These are phyloP conservation scores for Tanytarsus gracilentus DNA, from an alignment of 2,888 invertebrate species.

Conservation along the genomic window DNA sequence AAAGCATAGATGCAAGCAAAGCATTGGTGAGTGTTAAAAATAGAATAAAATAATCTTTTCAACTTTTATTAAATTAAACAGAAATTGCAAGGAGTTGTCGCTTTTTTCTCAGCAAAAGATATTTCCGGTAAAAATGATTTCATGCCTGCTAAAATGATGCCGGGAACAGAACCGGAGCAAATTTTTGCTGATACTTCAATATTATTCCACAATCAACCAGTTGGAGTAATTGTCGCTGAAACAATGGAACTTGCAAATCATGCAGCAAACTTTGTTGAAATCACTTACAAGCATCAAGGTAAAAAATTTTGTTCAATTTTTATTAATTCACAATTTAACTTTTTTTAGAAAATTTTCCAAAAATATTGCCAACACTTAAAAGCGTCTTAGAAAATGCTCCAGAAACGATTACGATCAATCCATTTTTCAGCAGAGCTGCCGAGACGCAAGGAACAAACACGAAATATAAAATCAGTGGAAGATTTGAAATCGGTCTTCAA, in stretches of 20 bases:
- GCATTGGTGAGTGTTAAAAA: conserved; percentile 50
- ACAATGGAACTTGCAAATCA: conserved; percentile 47
- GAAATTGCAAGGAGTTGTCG: conserved; percentile 54
- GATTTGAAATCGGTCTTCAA: conserved; percentile 48
- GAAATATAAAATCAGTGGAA: conserved; percentile 46
- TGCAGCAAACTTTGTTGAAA: conserved; percentile 49
- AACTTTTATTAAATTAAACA: conserved; percentile 40
- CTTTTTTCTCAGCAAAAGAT: conserved; percentile 54
- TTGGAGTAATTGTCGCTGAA: conserved; percentile 55
- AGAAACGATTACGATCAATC: neutral
- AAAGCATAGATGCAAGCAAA: conserved; percentile 51
- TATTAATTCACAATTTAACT: too few species aligned
- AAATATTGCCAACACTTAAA: too few species aligned
- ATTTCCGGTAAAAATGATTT: conserved; percentile 56
- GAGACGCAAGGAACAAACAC: conserved; percentile 37
- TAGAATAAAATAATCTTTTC: neutral
- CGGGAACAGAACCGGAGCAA: conserved; percentile 31
- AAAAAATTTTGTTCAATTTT: too few species aligned
- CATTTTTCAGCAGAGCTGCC: conserved; percentile 31
- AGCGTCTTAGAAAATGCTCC: conserved; percentile 31
- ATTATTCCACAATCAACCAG: conserved; percentile 52
- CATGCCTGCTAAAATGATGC: conserved; percentile 33
- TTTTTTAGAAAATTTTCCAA: too few species aligned
- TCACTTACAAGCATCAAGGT: conserved; percentile 35
- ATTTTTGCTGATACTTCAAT: conserved; percentile 31